phyloP scores from a whole-genome alignment of 1,140 invertebrate genomes.

The Stratiolaelaps scimitus region DNA sequence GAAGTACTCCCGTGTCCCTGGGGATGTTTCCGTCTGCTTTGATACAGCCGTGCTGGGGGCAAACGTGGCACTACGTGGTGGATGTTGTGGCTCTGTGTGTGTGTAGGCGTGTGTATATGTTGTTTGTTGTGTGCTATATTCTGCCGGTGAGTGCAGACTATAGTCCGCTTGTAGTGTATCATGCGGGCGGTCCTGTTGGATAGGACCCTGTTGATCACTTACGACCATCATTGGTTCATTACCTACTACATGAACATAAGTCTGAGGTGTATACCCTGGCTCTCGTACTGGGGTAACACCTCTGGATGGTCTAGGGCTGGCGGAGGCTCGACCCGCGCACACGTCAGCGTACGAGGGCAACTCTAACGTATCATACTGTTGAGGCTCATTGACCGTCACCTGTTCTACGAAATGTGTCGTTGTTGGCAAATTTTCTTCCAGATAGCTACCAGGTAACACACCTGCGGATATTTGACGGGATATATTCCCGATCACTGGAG shows the following conservation, averaged over 20 bases:
- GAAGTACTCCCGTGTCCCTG: conserved; percentile 3
- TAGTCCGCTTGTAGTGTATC: too few relatives aligned
- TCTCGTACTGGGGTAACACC: conserved; percentile 6
- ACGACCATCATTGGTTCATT: too few relatives aligned
- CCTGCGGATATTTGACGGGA: neutral
- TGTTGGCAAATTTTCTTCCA: neutral
- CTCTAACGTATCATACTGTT: conserved; percentile 9
- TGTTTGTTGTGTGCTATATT: neutral
- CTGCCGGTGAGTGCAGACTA: too few relatives aligned
- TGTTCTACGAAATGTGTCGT: conserved; percentile 3
- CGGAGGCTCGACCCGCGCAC: conserved; percentile 5
- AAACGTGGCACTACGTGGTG: neutral
- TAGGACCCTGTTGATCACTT: too few relatives aligned
- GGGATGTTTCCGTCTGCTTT: too few relatives aligned
- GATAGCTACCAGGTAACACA: neutral
- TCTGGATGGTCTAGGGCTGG: conserved; percentile 12
- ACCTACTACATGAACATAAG: neutral
- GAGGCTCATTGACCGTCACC: neutral
- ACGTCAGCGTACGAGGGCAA: conserved; percentile 10
- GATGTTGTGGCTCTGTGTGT: neutral
- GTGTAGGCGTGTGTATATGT: neutral
- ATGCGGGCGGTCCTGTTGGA: too few relatives aligned
- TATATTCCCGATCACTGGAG: neutral
- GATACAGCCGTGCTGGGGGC: too few relatives aligned
- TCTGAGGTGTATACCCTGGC: neutral